Base-by-base conservation (phyloP, 2,797 vertebrate species). In the Rhinichthys osculus region DNA sequence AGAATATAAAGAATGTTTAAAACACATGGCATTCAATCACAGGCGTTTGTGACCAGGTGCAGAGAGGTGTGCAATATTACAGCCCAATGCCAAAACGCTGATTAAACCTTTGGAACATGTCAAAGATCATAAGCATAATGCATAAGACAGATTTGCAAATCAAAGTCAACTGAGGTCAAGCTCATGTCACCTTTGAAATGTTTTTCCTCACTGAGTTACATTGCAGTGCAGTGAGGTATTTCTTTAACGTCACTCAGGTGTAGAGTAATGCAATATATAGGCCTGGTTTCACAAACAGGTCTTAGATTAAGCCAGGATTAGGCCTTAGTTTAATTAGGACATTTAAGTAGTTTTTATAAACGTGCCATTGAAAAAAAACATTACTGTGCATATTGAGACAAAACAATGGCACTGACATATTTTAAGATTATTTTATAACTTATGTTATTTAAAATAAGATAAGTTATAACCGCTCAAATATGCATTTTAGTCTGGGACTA, bases 71-170 rank as follows among this genome's bases (percentile, higher is more conserved):
- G 74, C 76, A 52, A 66, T 40, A 82, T 27, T 59, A 54, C 77
- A 85, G 62, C 40, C 70, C 35, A 38, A 23, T 86, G 62, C 87
- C 78, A 71, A 78, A 85, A 80, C 42, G 54, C 81, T 88, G 80
- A 85, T 82, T 85, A 85, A 78, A 50, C 62, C 59, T 80, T 76
- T 93, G 91, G 91, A 92, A 92, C 90, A 78, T 78, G 90, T 94
- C 92, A 93, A 90, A 91, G 79, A 71, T 42, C 80, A 85, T 78
- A 82, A 84, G 79, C 84, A 87, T 93, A 92, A 92, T 92, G 91
- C 88, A 93, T 86, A 86, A 52, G 89, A 89, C 92, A 93, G 92
- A 87, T 87, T 47, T 79, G 85, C 89, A 90, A 54, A 91, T 91
- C 89, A 92, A 89, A 85, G 83, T 91, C 88, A 89, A 86, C 77